Base-by-base conservation (phyloP, 2,888 invertebrate genomes). In the Lottia gigantea region DNA sequence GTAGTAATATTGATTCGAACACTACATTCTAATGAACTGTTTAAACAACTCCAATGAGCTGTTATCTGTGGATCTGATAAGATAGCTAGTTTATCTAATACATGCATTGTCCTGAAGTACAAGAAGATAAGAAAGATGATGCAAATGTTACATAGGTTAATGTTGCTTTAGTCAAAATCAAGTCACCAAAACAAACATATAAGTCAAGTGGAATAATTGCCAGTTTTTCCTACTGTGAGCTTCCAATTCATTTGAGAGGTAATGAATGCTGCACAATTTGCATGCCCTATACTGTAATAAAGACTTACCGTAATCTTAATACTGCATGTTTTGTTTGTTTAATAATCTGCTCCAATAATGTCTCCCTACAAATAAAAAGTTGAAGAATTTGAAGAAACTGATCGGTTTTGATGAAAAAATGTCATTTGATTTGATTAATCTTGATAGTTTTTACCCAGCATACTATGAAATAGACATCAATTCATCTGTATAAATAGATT, bases 261-360 rank as follows among this genome's bases (percentile, higher is more conserved):
- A 31, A 31, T 6, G 31, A 31, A 31, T 31, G 6, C 31, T 3
- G 31, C 31, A 31, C 31, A 31, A 31, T 31, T 31, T 6, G 31
- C 6, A 31, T 31, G 6, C 31, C 6, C 31, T 31, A 64, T n/a
- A n/a, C n/a, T n/a, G n/a, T 49, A 23, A 61, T 55, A 26, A 14
- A 46, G 2, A 31, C 75, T 71, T 80, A 87, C 86, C 96, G 92
- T 74, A 95, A 91, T 3, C 97, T 91, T 92, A 97, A 94, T 79
- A 97, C 95, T 87, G 95, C 95, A 87, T 98, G 97, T 85, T 97
- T 97, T 0, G 97, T 95, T 88, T 98, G 97, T 78, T 95, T 94
- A 72, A 98, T 96, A 68, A 98, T 97, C 90, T 97, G 96, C 85
- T 97, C 97, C 46, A 98, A 89, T n/a, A 97, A 91, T 0, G 96